Evolutionary conservation across 2,888 invertebrate species (phyloP).

Genomic region (Hedychridium roseum): DNA sequence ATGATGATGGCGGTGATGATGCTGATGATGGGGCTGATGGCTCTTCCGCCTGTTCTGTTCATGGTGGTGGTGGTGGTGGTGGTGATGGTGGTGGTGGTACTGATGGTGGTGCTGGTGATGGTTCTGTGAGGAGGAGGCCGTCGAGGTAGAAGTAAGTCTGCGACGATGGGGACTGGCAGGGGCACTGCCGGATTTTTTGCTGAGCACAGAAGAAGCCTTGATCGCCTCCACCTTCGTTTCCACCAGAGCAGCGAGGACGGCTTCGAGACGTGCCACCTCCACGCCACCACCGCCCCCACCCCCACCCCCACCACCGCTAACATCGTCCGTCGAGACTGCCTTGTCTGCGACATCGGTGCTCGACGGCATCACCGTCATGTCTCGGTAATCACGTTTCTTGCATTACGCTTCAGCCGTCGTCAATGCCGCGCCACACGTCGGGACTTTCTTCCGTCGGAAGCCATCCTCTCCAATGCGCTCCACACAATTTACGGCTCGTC

Average conservation of each 20-base stretch:
- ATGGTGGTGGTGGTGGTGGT: too few relatives aligned
- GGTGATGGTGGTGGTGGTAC: slow-evolving; percentile 47
- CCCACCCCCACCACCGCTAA: slow-evolving; percentile 52
- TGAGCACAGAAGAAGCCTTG: slow-evolving; percentile 63
- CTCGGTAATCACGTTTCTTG: slow-evolving; percentile 21
- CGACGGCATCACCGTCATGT: slow-evolving; percentile 62
- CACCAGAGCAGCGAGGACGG: slow-evolving; percentile 75
- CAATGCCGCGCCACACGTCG: too few relatives aligned
- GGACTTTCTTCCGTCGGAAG: too few relatives aligned
- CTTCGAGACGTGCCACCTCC: slow-evolving; percentile 74
- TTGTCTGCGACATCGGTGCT: slow-evolving; percentile 70
- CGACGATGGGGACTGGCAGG: slow-evolving; percentile 64
- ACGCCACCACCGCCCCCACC: slow-evolving; percentile 56
- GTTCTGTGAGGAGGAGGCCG: slow-evolving; percentile 62
- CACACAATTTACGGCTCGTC: too few relatives aligned
- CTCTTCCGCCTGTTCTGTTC: slow-evolving; percentile 32
- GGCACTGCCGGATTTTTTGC: slow-evolving; percentile 64
- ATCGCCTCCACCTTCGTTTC: slow-evolving; percentile 76
- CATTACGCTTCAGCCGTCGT: slow-evolving; percentile 26
- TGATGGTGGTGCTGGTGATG: slow-evolving; percentile 52
- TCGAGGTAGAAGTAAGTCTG: slow-evolving; percentile 63
- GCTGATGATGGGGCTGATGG: slow-evolving; percentile 33
- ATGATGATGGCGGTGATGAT: slow-evolving; percentile 42
- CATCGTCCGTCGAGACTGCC: slow-evolving; percentile 76
- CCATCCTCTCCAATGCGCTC: not conserved